Percentiles rank a stretch among this genome's conserved stretches.
Conservation (phyloP, 1,140 invertebrate species). For the Eulimnadia texana region DNA sequence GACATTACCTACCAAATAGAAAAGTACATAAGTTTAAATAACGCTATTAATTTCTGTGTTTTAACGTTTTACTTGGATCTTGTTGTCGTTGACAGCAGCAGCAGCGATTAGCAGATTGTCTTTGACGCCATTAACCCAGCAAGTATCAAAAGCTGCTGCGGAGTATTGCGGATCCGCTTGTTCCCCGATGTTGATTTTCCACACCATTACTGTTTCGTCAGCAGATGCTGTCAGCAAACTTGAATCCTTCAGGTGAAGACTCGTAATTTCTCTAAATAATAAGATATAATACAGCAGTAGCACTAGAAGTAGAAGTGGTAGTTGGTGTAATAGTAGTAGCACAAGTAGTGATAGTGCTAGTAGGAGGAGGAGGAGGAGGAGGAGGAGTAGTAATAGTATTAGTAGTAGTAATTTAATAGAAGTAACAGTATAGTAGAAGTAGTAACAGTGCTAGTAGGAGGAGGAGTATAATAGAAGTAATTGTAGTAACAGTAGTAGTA, state of each 20-base stretch:
- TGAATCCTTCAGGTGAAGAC: background rate
- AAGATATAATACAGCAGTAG: background rate
- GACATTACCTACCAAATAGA: conserved; percentile 2
- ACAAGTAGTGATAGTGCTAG: too few species aligned
- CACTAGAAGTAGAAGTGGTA: background rate
- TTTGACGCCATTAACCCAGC: background rate
- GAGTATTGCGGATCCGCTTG: background rate
- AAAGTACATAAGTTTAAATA: background rate
- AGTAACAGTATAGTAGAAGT: too few species aligned
- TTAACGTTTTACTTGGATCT: conserved; percentile 3
- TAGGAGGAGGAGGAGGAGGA: too few species aligned
- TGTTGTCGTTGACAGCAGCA: background rate
- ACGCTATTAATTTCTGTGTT: background rate
- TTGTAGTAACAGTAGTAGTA: background rate
- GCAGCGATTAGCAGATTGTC: background rate
- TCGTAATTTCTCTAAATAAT: background rate
- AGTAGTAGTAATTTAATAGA: too few species aligned
- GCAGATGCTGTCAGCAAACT: background rate
- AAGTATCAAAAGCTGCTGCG: background rate
- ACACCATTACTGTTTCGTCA: background rate
- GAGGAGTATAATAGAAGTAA: background rate
- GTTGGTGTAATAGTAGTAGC: background rate
- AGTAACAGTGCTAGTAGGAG: background rate
- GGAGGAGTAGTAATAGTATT: too few species aligned
- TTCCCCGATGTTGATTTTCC: background rate